Evolutionary conservation across 37 sponge, comb jelly and placozoan species (phyloP).

Genomic region (Crambe crambe): DNA sequence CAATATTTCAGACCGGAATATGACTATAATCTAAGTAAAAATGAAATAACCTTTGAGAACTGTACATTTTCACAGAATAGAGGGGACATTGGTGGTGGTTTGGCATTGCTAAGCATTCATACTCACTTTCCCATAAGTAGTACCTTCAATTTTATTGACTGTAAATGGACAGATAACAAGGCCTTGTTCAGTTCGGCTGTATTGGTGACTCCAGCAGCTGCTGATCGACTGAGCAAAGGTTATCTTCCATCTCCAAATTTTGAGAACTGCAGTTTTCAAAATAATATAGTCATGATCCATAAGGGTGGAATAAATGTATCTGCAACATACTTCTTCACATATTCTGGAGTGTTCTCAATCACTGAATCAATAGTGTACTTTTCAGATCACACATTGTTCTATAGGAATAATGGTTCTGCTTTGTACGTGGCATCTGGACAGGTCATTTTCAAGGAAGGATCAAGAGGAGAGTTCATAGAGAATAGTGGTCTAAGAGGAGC

Average conservation of each 20-base stretch:
- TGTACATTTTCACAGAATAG: too few relatives aligned
- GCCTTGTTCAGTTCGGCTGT: neutral
- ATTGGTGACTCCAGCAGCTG: neutral
- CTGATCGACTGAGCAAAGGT: neutral
- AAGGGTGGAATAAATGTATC: neutral
- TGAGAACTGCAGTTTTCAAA: neutral
- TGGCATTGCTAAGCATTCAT: too few relatives aligned
- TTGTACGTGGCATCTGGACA: neutral
- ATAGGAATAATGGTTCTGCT: neutral
- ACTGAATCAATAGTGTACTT: neutral
- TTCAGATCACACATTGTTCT: neutral
- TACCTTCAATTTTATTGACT: too few relatives aligned
- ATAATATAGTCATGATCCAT: neutral
- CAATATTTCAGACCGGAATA: too few relatives aligned
- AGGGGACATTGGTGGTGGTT: too few relatives aligned
- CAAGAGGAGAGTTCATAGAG: neutral
- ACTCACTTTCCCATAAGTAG: too few relatives aligned
- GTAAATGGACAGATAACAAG: neutral
- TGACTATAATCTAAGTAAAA: too few relatives aligned
- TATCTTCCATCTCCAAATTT: neutral
- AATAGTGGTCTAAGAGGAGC: neutral
- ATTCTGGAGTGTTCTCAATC: neutral
- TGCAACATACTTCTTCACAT: neutral
- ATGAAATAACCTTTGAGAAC: too few relatives aligned
- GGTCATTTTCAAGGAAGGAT: too few relatives aligned